Evolutionary conservation across 1,140 invertebrate species (phyloP), one percentile per base, ranked within the genome.

Genomic region (Cydia fagiglandana): DNA sequence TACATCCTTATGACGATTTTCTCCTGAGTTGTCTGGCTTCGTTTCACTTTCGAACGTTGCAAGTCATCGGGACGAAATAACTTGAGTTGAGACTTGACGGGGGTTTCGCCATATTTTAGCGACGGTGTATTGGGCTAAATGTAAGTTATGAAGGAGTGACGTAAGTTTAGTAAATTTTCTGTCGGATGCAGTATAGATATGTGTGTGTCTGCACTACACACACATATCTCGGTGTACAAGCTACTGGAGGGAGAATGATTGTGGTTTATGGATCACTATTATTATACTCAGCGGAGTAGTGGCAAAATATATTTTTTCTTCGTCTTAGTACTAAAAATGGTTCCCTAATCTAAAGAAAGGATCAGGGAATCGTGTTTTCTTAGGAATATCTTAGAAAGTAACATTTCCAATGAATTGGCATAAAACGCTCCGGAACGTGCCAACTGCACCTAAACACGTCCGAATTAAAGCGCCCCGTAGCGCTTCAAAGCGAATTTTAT

Each of bases 401-500:
- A 56, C 4, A 56, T 56, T 20, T 17, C 15, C 53, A 56, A 56
- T 13, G 2, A 24, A 61, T 20, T 61, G 20, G 56, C 20, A 61
- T 24, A 24, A 61, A 61, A 61, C 56, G 56, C 20, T 24, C 56
- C 56, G 56, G n/a, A 61, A 61, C 56, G 56, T 61, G 17, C 56
- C 56, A 61, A 61, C 17, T 24, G 56, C 56, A 61, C 0, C 56
- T 24, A 24, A 61, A 61, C 56, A 61, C 56, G 17, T 61, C 56
- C 56, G 20, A 61, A 12, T 61, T 61, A 61, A 61, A 61, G 56
- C 9, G 20, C 7, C 56, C 56, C 20, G 56, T 24, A 24, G 20
- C 53, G 53, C 66, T 70, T 70, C 66, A 70, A 70, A 70, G 66
- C 66, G 38, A n/a, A 41, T 70, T 70, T 70, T 70, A 41, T 70